These are phyloP conservation scores for Acheta domesticus DNA, from an alignment of 2,888 invertebrate species.

Conservation along the genomic window DNA sequence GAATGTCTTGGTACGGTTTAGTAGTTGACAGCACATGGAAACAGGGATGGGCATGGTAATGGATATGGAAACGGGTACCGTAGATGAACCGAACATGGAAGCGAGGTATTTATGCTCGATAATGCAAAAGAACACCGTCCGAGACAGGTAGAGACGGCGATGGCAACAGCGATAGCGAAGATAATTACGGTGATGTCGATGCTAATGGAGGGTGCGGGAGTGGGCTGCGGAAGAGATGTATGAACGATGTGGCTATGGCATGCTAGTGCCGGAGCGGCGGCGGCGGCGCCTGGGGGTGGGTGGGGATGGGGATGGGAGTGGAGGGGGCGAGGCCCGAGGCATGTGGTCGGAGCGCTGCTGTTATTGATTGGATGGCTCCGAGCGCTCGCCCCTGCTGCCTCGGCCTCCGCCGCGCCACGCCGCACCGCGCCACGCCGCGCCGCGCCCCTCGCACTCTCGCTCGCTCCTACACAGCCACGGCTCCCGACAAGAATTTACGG, in stretches of 20 bases:
- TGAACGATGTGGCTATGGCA: background rate
- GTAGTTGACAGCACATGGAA: too few species aligned
- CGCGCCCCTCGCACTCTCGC: slow-evolving; percentile 21
- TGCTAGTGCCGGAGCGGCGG: background rate
- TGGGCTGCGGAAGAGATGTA: background rate
- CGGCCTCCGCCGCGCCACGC: background rate
- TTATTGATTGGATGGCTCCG: slow-evolving; percentile 33
- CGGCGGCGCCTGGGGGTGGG: background rate
- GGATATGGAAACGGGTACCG: too few species aligned
- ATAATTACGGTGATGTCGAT: too few species aligned
- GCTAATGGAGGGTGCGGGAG: background rate
- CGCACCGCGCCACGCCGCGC: background rate
- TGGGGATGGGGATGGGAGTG: slow-evolving; percentile 4
- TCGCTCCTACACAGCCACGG: background rate
- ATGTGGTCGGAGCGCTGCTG: slow-evolving; percentile 25
- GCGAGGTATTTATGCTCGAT: too few species aligned
- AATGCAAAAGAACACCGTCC: too few species aligned
- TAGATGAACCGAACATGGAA: too few species aligned
- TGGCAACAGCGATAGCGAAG: too few species aligned
- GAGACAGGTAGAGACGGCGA: too few species aligned
- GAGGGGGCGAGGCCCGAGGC: slow-evolving; percentile 23
- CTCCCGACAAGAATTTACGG: slow-evolving; percentile 19
- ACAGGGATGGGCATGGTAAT: too few species aligned
- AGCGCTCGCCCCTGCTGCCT: background rate
- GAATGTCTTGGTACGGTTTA: too few species aligned